Conservation (phyloP, 2,113 vertebrate species). For the Chaetodon auriga region DNA sequence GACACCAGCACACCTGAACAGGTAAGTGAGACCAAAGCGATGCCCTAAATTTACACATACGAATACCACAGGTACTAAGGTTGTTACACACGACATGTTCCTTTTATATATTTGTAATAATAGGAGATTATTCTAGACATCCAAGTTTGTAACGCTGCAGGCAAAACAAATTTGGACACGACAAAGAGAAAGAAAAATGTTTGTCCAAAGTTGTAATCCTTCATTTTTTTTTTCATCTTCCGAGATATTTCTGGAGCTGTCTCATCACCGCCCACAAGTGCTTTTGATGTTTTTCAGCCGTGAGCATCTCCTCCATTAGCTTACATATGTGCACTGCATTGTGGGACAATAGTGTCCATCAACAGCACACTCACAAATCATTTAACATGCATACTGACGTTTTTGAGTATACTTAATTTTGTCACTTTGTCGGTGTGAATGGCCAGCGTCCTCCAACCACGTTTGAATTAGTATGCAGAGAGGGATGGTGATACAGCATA, state of each 20-base stretch:
- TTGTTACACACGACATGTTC: not conserved
- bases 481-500: conserved; percentile 37
- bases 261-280: conserved; percentile 57
- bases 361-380: conserved; percentile 50
- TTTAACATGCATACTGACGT: conserved; percentile 58
- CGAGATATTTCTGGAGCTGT: conserved; percentile 22
- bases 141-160: not conserved
- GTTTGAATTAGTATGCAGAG: conserved; percentile 45
- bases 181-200: conserved; percentile 26
- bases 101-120: conserved; percentile 10
- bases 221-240: conserved; percentile 13
- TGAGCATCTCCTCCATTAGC: conserved; percentile 45
- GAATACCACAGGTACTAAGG: not conserved
- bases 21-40: not conserved
- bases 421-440: conserved; percentile 37
- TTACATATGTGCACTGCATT: conserved; percentile 39
- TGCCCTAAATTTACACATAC: too few relatives aligned
- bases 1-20: not conserved
- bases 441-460: conserved; percentile 24
- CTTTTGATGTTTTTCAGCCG: conserved; percentile 57
- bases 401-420: conserved; percentile 60
- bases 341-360: conserved; percentile 58
- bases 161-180: conserved; percentile 30
- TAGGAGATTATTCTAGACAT: not conserved
- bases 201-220: conserved; percentile 40